Conservation (phyloP, 2,888 invertebrate species). For the Muschampia plurimacula region DNA sequence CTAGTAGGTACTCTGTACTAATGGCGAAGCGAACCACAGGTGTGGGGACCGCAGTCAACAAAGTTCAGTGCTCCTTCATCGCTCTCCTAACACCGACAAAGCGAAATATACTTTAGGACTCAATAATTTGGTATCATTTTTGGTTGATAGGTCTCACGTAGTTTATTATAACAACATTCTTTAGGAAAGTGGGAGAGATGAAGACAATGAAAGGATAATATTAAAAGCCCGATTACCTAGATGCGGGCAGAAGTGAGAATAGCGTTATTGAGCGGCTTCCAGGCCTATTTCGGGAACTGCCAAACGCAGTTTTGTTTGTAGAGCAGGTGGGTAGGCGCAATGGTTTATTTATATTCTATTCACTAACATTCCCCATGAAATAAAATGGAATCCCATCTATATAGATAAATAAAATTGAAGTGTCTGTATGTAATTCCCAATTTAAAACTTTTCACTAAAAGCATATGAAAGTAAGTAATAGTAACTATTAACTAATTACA, state of each 20-base stretch:
- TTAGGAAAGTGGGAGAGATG: conserved; percentile 24
- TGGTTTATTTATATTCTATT: not conserved
- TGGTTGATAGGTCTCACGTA: not conserved
- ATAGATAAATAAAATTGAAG: no score
- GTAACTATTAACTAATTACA: no score
- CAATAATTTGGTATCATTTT: conserved; percentile 38
- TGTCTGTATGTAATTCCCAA: no score
- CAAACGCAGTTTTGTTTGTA: conserved; percentile 18
- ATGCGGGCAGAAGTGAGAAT: not conserved
- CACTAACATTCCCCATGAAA: not conserved
- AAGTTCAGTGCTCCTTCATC: conserved; percentile 81
- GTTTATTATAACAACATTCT: conserved; percentile 37
- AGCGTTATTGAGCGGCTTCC: not conserved
- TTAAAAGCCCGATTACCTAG: conserved; percentile 21
- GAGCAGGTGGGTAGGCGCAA: not conserved
- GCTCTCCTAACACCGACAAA: conserved; percentile 54
- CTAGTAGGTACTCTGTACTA: conserved; percentile 75
- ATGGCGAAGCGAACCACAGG: conserved; percentile 78
- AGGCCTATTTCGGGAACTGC: conserved; percentile 14
- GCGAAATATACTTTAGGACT: conserved; percentile 60
- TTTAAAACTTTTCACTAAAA: no score
- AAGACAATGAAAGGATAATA: conserved; percentile 28
- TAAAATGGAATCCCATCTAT: not conserved
- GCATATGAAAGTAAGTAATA: no score
- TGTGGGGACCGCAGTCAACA: conserved; percentile 73